Conservation (phyloP, 2,888 invertebrate genomes). For the Venustoraphidia nigricollis region DNA sequence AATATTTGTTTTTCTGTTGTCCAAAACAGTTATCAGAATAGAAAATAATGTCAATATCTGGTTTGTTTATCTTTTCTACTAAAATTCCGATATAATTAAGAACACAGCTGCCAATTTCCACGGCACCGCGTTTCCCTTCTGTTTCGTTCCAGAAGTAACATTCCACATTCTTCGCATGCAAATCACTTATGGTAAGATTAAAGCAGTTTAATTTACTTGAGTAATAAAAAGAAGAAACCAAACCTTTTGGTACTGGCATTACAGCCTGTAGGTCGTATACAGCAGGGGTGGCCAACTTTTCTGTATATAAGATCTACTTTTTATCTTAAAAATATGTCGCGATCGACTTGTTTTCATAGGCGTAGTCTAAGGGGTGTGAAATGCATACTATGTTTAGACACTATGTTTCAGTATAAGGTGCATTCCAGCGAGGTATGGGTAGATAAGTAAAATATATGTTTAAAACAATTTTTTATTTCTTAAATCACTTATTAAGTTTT, state of each 20-base stretch:
- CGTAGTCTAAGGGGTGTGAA: too few species aligned
- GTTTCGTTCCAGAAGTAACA: conserved; percentile 19
- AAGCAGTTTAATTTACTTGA: conserved; percentile 3
- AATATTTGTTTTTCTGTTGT: conserved; percentile 14
- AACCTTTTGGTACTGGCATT: conserved; percentile 12
- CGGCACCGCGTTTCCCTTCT: conserved; percentile 12
- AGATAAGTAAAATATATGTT: too few species aligned
- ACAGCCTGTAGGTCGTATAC: conserved; percentile 13
- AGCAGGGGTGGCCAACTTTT: too few species aligned
- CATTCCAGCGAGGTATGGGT: too few species aligned
- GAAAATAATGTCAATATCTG: conserved; percentile 13
- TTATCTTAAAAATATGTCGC: too few species aligned
- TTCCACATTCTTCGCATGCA: background rate
- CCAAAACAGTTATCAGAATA: conserved; percentile 18
- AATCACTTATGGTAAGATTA: conserved; percentile 16
- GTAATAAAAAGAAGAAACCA: conserved; percentile 12
- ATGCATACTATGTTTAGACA: too few species aligned
- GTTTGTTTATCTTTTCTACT: conserved; percentile 6
- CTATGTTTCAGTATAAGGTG: too few species aligned
- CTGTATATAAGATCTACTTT: too few species aligned
- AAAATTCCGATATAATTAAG: conserved; percentile 10
- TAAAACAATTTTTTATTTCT: too few species aligned
- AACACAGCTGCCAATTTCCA: conserved; percentile 15
- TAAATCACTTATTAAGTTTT: too few species aligned
- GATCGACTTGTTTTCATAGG: too few species aligned